Conservation (phyloP, 1,140 invertebrate species). For the Drosophila sechellia region DNA sequence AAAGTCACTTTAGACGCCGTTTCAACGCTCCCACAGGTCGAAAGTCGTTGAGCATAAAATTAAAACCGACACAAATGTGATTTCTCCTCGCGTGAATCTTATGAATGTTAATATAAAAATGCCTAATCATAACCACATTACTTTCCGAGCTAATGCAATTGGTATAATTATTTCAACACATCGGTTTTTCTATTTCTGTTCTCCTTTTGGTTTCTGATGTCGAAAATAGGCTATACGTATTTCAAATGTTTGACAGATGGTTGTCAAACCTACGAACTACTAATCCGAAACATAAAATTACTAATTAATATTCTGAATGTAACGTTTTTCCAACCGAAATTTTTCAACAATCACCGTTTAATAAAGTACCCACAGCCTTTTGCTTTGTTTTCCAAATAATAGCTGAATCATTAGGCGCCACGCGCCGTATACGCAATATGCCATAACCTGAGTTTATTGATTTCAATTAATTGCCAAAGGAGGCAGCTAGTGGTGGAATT, state of each 20-base stretch:
- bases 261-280: neutral
- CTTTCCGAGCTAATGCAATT: conserved; percentile 12
- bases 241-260: neutral
- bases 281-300: neutral
- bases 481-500: conserved; percentile 33
- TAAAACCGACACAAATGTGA: conserved; percentile 48
- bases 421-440: conserved; percentile 53
- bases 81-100: conserved; percentile 29
- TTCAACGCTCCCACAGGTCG: conserved; percentile 48
- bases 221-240: conserved; percentile 45
- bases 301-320: neutral
- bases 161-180: conserved; percentile 20
- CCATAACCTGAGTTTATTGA: conserved; percentile 61
- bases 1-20: conserved; percentile 73
- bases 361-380: neutral
- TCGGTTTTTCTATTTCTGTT: too few relatives aligned
- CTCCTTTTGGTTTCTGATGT: conserved; percentile 16
- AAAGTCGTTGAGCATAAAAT: conserved; percentile 76
- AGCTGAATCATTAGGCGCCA: conserved; percentile 37
- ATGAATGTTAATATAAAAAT: conserved; percentile 34
- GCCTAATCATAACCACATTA: conserved; percentile 38
- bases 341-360: neutral
- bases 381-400: conserved; percentile 27
- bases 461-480: conserved; percentile 71
- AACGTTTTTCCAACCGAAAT: neutral